Conservation (phyloP, 1,140 invertebrate genomes). For the Globodera ellingtonae region DNA sequence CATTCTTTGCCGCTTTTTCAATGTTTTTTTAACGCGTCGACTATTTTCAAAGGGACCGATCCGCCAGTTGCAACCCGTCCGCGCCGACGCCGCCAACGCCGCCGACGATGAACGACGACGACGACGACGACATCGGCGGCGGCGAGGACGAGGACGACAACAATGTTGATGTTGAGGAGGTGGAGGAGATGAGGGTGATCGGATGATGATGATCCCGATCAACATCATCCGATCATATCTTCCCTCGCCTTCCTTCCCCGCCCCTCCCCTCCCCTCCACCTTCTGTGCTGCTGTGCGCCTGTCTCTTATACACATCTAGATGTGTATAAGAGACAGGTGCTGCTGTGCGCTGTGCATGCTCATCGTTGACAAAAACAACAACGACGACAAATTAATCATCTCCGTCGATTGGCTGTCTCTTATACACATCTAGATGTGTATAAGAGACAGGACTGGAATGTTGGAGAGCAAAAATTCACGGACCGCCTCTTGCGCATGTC, state of each 20-base stretch:
- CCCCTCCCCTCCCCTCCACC: too few relatives aligned
- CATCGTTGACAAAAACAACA: not conserved
- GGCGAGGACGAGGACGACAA: not conserved
- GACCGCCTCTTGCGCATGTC: conserved; percentile 29
- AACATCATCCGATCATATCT: not conserved
- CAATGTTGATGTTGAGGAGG: not conserved
- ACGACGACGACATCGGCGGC: too few relatives aligned
- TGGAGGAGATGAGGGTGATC: not conserved
- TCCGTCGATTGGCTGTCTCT: not conserved
- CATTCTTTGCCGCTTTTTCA: not conserved
- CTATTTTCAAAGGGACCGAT: not conserved
- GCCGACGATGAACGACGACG: not conserved
- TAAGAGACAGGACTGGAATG: too few relatives aligned
- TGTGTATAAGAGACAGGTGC: too few relatives aligned
- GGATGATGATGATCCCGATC: not conserved
- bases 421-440: too few relatives aligned
- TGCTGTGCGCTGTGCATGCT: not conserved
- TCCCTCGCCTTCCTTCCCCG: too few relatives aligned
- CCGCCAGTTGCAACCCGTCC: not conserved
- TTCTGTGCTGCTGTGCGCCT: too few relatives aligned
- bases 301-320: too few relatives aligned
- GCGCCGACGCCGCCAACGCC: too few relatives aligned
- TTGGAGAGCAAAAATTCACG: conserved; percentile 22
- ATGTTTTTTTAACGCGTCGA: not conserved
- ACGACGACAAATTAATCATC: conserved; percentile 2